Evolutionary conservation across 1,140 invertebrate species (phyloP), one percentile per base, ranked within the genome.

Genomic region (Galendromus occidentalis): DNA sequence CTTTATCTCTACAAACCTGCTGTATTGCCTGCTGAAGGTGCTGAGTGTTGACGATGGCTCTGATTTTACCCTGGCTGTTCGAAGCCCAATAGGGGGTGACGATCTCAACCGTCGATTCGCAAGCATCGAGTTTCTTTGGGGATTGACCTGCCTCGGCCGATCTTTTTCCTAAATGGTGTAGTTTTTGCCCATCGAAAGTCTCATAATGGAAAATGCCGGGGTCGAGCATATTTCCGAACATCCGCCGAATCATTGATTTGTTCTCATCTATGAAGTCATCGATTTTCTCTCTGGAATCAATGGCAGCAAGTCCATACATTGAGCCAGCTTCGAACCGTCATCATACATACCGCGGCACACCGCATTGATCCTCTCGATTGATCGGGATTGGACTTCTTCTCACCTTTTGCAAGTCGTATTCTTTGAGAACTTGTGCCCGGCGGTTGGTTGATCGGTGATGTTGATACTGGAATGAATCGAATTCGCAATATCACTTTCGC

Each of bases 21-120:
- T 92, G 90, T 73, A 93, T 91, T 9, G 89, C 89, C 76, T 93
- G 90, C 72, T 92, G 88, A 70, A 93, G 90, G 75, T 92, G 88
- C 76, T 91, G 87, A 1, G 88, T 92, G 75, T 93, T 93, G 14
- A 93, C 89, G 66, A 93, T 87, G 1, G 89, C 89, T 25, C 88
- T 79, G 29, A 91, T 82, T 78, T 92, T 91, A 42, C 88, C 87
- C 1, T 86, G 87, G 7, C 87, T 90, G 75, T 92, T 93, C 2
- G 86, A 84, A 0, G 89, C 88, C 89, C 89, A 93, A 73, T 91
- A 93, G 0, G 90, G 90, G 0, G 89, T 92, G 7, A 90, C 84
- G 67, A 93, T 88, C 77, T 92, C 89, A n/a, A 88, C 82, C 73
- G 89, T 88, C 39, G 88, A 91, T 72, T 91, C 86, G 72, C 90